Base-by-base conservation (phyloP, 2,888 invertebrate species). In the Stenodema calcarata region DNA sequence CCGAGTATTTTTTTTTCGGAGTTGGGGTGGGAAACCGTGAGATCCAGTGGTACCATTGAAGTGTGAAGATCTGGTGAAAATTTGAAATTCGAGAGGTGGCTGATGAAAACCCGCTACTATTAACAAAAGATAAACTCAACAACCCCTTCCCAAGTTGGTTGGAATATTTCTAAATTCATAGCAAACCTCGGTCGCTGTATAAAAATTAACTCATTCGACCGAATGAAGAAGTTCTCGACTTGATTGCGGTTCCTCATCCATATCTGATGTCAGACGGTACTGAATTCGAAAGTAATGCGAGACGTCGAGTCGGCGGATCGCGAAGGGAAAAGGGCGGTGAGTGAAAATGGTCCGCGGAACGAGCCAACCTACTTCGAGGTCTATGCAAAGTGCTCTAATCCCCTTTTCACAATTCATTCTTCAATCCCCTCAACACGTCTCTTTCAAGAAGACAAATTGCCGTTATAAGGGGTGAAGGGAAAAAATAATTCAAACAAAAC, bases 161-260 rank as follows among this genome's bases (percentile, higher is more conserved):
- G 6, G 62, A 62, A 62, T 62, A 62, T 62, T 62, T 62, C 18
- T 54, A 54, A n/a, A 62, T 62, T 62, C 62, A 62, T 23, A 23
- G 23, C 62, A 23, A 7, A 62, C 23, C 9, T 18, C 35, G 35
- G 23, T 62, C 23, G 23, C 62, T 23, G 62, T 62, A 62, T 62
- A 62, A 62, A 62, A 23, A 62, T 62, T 62, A 62, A 62, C 23
- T 27, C 62, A 18, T 23, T 62, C 62, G 18, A 75, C 73, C 30
- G 18, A 75, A 12, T 35, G n/a, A 7, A 7, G 50, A n/a, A 18
- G 73, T 41, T 75, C 73, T 75, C 73, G 35, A 75, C 73, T 75
- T 75, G 73, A 75, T 75, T 75, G 73, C 41, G 73, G 30, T 75
- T 35, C 35, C 73, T 75, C 73, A 75, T 75, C 73, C 73, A 75